Base-by-base conservation (phyloP, 2,888 invertebrate genomes). In the Aromia moschata region DNA sequence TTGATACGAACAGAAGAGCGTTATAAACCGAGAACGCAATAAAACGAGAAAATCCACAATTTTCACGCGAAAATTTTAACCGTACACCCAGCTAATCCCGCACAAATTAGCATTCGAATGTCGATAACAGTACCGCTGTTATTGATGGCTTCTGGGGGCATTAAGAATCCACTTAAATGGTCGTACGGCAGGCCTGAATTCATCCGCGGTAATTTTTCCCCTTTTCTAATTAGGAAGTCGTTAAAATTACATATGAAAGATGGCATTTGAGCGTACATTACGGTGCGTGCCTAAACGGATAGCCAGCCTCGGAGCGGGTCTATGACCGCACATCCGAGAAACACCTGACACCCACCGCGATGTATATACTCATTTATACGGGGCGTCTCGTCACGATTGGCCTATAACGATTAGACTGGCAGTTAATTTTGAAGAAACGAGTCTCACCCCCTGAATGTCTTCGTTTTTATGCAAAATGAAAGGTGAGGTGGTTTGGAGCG, bases 301-400 rank as follows among this genome's bases (percentile, higher is more conserved):
- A 61, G 58, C 56, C 49, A 49, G 52, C 41, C 46, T 33, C 47
- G 49, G 52, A 56, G 68, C 67, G 70, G 79, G 79, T 79, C 79
- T 73, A 74, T 77, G 80, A 80, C 79, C 80, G n/a, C n/a, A n/a
- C 72, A 73, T 33, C 67, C 74, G 70, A 70, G 73, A 69, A 77
- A 76, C 79, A 79, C 79, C 79, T 79, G 79, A 79, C 80, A 80
- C 80, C 80, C 79, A 80, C 80, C 74, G 76, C 73, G 49, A 18
- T 31, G 56, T 55, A 60, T 59, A 58, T 57, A 58, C 74, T 74
- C 70, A n/a, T n/a, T n/a, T n/a, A n/a, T n/a, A n/a, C n/a, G n/a
- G n/a, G n/a, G n/a, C n/a, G n/a, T n/a, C n/a, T n/a, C n/a, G n/a
- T n/a, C n/a, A n/a, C n/a, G n/a, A n/a, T n/a, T n/a, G n/a, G n/a